Evolutionary conservation across 2,888 invertebrate genomes (phyloP), one percentile per base, ranked within the genome.

Genomic region (Rhagonycha lutea): DNA sequence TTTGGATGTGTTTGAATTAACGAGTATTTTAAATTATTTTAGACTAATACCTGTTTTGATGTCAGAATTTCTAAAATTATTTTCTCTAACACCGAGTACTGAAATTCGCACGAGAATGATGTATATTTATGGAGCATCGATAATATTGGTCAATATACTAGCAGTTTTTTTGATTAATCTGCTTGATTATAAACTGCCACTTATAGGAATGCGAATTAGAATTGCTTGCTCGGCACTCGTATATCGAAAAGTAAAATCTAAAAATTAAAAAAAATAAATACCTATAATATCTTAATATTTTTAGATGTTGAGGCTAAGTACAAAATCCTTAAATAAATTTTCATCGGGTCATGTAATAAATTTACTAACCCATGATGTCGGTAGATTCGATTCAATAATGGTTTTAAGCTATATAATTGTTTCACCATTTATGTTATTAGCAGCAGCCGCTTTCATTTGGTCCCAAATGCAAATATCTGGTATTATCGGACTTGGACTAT

Each of bases 341-440:
- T 92, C 97, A 0, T 93, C 95, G 0, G 98, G 98, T 0, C 96
- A 98, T 87, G 92, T 98, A 72, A 94, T 98, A n/a, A 98, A 98
- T 88, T 89, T 98, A 5, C 90, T 98, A 70, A 97, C 97, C 4
- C 98, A 98, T 84, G 98, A 98, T 86, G 96, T 98, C 11, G 95
- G 94, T 86, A 93, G 98, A 61, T 95, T 98, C 84, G 98, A 98
- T 86, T 91, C 94, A 86, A 93, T 95, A 4, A 92, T 95, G 76
- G 91, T 95, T 72, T 95, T 93, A 85, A 95, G 97, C 86, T 96
- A 94, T 88, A 91, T 98, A 84, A 96, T 97, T 96, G 91, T 96
- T 47, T 92, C 95, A 79, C 97, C 97, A 0, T 76, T 90, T 8
- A 89, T 91, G 29, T 83, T 92, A 8, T 81, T 92, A 0, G 92